Conservation (phyloP, 2,113 vertebrate species). For the Platysternon megacephalum region DNA sequence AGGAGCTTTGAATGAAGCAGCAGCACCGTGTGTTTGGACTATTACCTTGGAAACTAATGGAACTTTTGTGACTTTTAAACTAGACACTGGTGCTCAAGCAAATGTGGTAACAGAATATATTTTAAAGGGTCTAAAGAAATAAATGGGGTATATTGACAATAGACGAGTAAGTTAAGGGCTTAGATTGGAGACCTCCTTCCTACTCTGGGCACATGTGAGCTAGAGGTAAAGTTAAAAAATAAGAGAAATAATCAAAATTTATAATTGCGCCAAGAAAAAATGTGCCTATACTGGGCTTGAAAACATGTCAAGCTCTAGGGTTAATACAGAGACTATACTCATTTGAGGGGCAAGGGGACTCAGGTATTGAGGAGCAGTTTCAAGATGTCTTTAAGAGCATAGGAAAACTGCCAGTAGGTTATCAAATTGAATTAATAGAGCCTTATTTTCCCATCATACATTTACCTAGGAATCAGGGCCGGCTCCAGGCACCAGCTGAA, state of each 20-base stretch:
- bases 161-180: neutral
- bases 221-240: neutral
- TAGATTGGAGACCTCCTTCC: neutral
- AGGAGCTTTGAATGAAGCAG: neutral
- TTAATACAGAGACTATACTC: neutral
- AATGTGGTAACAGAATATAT: neutral
- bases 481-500: too few relatives aligned
- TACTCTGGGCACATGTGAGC: neutral
- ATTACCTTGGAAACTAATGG: neutral
- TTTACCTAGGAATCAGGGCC: neutral
- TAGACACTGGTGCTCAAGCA: neutral
- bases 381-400: neutral
- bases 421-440: neutral
- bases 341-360: neutral
- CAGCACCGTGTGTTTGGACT: neutral
- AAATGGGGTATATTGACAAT: neutral
- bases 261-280: neutral
- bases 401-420: neutral
- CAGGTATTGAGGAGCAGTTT: neutral
- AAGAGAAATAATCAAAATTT: neutral
- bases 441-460: neutral
- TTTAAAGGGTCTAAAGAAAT: neutral
- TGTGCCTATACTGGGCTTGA: neutral
- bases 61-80: neutral
- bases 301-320: neutral